Base-by-base conservation (phyloP, 1,140 invertebrate genomes). In the Macrocentrus cingulum region DNA sequence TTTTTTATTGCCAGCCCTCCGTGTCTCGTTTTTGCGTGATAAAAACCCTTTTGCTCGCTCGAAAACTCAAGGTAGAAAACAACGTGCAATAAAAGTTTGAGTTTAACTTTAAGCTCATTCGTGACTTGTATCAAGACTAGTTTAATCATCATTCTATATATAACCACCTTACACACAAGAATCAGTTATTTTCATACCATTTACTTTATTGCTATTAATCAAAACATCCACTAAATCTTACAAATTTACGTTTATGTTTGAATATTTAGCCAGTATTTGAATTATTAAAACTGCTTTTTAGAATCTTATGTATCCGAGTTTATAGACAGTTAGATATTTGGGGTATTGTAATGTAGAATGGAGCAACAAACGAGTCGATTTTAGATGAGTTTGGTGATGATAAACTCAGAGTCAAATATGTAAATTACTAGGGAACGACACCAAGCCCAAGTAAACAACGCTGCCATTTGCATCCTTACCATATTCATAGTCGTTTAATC, bases 401-500 rank as follows among this genome's bases (percentile, higher is more conserved):
- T n/a, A n/a, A 50, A 32, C 22, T 16, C 23, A 15, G 23, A 49
- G 62, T 53, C 64, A 44, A 61, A 46, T 64, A 71, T 71, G 70
- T 60, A 70, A 66, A 72, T 70, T 62, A 57, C 32, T 59, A 20
- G 57, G 62, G 36, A 23, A 22, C 16, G 64, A 70, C 61, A 63
- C 60, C 50, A 66, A 67, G 66, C 66, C 67, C 53, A 50, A 62
- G 45, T 57, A 68, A 70, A 72, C 68, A 70, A 52, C 39, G 34
- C 4, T 49, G 5, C 19, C 59, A 71, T 74, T 71, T 70, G 65
- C 70, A 67, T 71, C 62, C 64, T 72, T 70, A 68, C 63, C 59
- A 65, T 70, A 74, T 74, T 74, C 71, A 74, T 74, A 65, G 66
- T 61, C 53, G 65, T 69, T 70, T 69, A 72, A 70, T 67, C 65